Evolutionary conservation across 1,140 invertebrate species (phyloP).

Genomic region (Oreohelix idahoensis): DNA sequence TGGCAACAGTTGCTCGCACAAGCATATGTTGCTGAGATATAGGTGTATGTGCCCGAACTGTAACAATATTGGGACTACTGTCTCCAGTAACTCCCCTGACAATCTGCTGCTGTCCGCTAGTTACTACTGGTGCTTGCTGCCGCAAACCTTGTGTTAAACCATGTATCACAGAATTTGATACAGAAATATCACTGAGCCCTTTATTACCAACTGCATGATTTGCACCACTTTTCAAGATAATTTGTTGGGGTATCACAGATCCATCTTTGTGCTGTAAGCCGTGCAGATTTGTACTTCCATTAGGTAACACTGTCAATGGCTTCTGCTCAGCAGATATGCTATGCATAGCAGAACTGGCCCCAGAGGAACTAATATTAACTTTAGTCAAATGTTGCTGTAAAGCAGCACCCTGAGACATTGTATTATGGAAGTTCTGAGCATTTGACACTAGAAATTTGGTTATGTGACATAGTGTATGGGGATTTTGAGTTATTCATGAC

Average conservation of each 20-base stretch:
- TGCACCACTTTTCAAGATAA: conserved; percentile 32
- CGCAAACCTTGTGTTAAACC: conserved; percentile 16
- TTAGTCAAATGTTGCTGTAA: conserved; percentile 5
- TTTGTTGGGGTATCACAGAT: conserved; percentile 41
- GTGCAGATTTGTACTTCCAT: conserved; percentile 46
- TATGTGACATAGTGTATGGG: background rate
- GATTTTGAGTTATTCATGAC: conserved; percentile 30
- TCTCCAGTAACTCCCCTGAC: conserved; percentile 39
- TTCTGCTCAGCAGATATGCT: conserved; percentile 65
- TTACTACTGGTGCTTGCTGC: background rate
- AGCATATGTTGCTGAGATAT: conserved; percentile 56
- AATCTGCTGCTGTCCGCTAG: background rate
- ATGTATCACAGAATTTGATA: conserved; percentile 38
- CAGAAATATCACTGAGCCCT: conserved; percentile 38
- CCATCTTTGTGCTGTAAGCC: conserved; percentile 29
- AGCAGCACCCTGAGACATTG: background rate
- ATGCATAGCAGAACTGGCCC: conserved; percentile 70
- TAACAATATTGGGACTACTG: conserved; percentile 58
- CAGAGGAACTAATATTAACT: conserved; percentile 69
- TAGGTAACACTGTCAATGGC: conserved; percentile 59
- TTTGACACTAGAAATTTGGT: background rate
- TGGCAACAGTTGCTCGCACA: conserved; percentile 64
- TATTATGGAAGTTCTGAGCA: background rate
- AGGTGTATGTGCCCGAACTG: conserved; percentile 53
- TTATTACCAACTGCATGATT: conserved; percentile 28